Conservation (phyloP, 2,797 vertebrate genomes). For the Typhlichthys subterraneus region DNA sequence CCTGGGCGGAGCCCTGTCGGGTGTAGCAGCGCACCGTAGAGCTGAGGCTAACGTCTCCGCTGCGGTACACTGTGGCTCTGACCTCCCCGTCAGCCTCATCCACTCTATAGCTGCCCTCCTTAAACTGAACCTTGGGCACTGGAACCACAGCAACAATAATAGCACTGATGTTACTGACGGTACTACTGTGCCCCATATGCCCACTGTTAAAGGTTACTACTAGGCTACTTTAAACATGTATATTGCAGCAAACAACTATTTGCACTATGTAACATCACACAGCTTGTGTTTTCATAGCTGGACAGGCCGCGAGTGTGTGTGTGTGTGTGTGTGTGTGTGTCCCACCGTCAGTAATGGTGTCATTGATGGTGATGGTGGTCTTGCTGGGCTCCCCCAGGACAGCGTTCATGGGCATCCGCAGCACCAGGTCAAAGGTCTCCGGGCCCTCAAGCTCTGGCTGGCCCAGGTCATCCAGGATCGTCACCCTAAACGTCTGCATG, state of each 20-base stretch:
- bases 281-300: neutral
- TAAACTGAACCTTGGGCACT: slow-evolving; percentile 86
- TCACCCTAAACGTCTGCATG: slow-evolving; percentile 84
- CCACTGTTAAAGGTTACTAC: too few species aligned
- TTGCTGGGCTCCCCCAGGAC: slow-evolving; percentile 85
- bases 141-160: neutral
- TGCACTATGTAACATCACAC: too few species aligned
- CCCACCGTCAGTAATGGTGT: slow-evolving; percentile 81
- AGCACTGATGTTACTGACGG: too few species aligned
- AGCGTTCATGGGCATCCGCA: slow-evolving; percentile 83
- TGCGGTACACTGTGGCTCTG: slow-evolving; percentile 75
- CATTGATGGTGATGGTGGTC: slow-evolving; percentile 84
- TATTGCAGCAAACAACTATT: too few species aligned
- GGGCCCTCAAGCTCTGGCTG: slow-evolving; percentile 84
- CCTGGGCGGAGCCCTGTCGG: slow-evolving; percentile 83
- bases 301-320: too few species aligned
- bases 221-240: too few species aligned
- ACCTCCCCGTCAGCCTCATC: slow-evolving; percentile 81
- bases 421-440: slow-evolving; percentile 84
- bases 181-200: too few species aligned
- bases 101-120: slow-evolving; percentile 75
- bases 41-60: slow-evolving; percentile 77
- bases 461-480: slow-evolving; percentile 84
- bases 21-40: slow-evolving; percentile 82
- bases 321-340: slow-evolving; percentile 14